phyloP scores from a whole-genome alignment of 2,113 vertebrate species.

The Phrynosoma platyrhinos region DNA sequence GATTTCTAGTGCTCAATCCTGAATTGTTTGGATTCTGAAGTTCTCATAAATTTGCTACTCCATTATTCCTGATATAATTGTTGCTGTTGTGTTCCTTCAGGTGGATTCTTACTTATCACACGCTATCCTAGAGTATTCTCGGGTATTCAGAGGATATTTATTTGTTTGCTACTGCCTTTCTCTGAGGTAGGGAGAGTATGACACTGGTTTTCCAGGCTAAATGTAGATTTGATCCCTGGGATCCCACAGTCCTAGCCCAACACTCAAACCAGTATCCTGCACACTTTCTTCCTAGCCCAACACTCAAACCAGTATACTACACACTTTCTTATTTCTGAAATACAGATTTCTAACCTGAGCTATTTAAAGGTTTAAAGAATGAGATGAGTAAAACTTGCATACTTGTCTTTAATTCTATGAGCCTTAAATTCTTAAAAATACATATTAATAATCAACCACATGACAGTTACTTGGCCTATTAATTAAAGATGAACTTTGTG shows the following conservation, averaged over 20 bases:
- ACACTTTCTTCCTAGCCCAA: too few relatives aligned
- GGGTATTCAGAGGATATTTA: too few relatives aligned
- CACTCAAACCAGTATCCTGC: too few relatives aligned
- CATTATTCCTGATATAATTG: constrained; percentile 14
- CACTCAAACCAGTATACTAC: too few relatives aligned
- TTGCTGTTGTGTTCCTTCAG: neutral
- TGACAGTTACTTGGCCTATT: neutral
- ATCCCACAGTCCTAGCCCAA: too few relatives aligned
- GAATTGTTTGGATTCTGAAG: rapidly evolving
- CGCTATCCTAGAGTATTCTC: too few relatives aligned
- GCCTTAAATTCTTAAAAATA: neutral
- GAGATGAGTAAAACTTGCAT: constrained; percentile 37
- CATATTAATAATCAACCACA: neutral
- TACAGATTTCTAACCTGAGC: neutral
- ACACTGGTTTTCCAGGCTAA: too few relatives aligned
- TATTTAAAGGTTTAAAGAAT: constrained; percentile 35
- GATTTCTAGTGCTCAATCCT: neutral
- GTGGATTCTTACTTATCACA: too few relatives aligned
- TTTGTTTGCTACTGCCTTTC: too few relatives aligned
- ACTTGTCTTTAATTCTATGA: constrained; percentile 37
- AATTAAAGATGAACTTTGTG: neutral
- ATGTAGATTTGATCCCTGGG: too few relatives aligned
- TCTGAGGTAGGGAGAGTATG: too few relatives aligned
- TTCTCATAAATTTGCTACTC: neutral
- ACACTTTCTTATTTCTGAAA: too few relatives aligned